phyloP scores from a whole-genome alignment of 2,113 vertebrate species.

The Eleginops maclovinus region DNA sequence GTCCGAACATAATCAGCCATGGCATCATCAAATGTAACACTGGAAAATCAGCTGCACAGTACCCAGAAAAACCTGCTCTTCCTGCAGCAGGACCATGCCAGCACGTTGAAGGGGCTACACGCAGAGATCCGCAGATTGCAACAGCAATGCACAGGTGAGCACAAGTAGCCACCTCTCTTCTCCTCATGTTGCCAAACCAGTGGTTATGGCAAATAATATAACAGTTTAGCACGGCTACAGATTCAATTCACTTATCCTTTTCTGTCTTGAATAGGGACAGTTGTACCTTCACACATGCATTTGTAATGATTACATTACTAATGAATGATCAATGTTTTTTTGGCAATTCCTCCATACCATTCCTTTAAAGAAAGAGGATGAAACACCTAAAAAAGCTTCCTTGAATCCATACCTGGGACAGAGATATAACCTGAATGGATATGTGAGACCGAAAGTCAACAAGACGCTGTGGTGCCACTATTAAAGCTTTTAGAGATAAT shows the following conservation, averaged over 20 bases:
- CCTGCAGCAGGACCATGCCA: conserved; percentile 94
- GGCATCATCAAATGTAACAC: conserved; percentile 87
- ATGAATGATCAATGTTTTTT: no score
- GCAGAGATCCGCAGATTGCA: conserved; percentile 93
- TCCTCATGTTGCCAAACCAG: neutral
- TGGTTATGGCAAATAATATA: neutral
- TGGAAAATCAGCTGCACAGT: conserved; percentile 98
- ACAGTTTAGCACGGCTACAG: no score
- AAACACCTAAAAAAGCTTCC: neutral
- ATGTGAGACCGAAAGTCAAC: conserved; percentile 8
- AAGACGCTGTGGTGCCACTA: conserved; percentile 7
- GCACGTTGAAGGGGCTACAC: conserved; percentile 92
- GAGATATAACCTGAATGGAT: neutral
- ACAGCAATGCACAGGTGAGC: conserved; percentile 94
- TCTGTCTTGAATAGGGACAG: no score
- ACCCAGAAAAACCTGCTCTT: conserved; percentile 97
- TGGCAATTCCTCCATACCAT: no score
- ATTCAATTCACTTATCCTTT: no score
- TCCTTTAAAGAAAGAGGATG: neutral
- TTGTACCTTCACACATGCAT: no score
- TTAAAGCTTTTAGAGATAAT: conserved; percentile 37
- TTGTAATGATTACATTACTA: no score
- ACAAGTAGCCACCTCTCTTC: neutral
- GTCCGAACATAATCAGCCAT: conserved; percentile 79
- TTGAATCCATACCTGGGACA: neutral